Evolutionary conservation across 2,888 invertebrate species (phyloP), one percentile per base, ranked within the genome.

Genomic region (Nowickia ferox): DNA sequence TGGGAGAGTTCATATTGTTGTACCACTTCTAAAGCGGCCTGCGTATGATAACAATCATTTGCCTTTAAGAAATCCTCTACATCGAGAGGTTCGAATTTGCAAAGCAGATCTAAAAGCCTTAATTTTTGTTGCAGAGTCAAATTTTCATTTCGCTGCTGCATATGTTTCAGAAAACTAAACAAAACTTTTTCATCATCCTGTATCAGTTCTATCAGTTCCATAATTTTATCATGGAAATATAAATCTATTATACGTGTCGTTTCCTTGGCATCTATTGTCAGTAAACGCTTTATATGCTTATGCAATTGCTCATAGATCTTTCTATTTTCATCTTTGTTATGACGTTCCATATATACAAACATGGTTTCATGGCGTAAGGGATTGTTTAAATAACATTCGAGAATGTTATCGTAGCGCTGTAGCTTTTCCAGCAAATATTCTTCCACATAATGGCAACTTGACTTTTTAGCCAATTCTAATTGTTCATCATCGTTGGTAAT

Each of bases 381-480:
- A 90, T 96, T 96, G 40, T 94, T 93, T 61, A 96, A 92, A 91
- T 96, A 96, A 90, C 96, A 96, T 9, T 94, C 93, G 9, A 96
- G 90, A 72, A 96, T 95, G 88, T 94, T 94, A 80, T 94, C 94
- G 90, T 94, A 96, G 77, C 95, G 94, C 61, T 94, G 92, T 55
- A 94, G 91, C 87, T 93, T 93, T 91, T 96, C 95, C 89, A 96
- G 94, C 66, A 97, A 91, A 90, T 95, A 93, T 90, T 96, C 96
- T 89, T 95, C 95, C 0, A 96, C 96, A 85, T 95, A 94, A 90
- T 94, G 96, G 91, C 96, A 96, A 88, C 94, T 94, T 0, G 96
- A 95, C 55, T 94, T 93, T 86, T 95, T 93, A 0, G 96, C 96
- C 89, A 95, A 93, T 55, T 93, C 89, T 19, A 96, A 91, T 79